Base-by-base conservation (phyloP, 2,888 invertebrate genomes). In the Platycheirus albimanus region DNA sequence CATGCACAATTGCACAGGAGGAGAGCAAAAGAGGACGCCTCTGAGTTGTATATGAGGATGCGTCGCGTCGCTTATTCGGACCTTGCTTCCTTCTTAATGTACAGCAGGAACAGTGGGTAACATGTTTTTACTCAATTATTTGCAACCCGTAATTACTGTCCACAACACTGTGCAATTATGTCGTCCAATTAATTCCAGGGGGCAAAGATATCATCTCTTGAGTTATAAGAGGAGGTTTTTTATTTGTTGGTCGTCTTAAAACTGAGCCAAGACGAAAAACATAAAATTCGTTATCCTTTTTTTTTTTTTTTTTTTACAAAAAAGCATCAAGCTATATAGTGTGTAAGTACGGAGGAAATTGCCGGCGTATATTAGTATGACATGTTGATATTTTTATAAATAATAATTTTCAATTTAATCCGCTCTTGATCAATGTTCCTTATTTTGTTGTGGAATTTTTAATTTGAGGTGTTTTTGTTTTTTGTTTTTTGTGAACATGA, bases 181-280 rank as follows among this genome's bases (percentile, higher is more conserved):
- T 88, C 89, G 89, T 89, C 89, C 89, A 89, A 89, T 89, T 89
- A 89, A 89, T 89, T 89, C 88, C 88, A 87, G 86, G 88, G 87
- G 87, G 69, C 78, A 28, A 67, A 78, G 83, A 78, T 83, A 83
- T 78, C 83, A 83, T 83, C 81, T 70, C 61, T 49, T 45, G 41
- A 56, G 45, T 47, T 38, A 56, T 52, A 52, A 38, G 6, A 33
- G 8, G 41, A 51, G 30, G 24, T 28, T 58, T 41, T 58, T 36
- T 54, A 7, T 49, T 33, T 30, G 47, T 36, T 51, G 8, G 28
- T 43, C 54, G 30, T 43, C 64, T 43, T 33, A 20, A 45, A 30
- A 41, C 56, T 0, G 17, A 2, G 7, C 0, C 30, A 19, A 0
- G 10, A 19, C 6, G 17, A 20, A 2, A 63, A 49, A 45, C 63